These are phyloP conservation scores for Emberiza fucata DNA, from an alignment of 2,113 vertebrate species.

Conservation along the genomic window DNA sequence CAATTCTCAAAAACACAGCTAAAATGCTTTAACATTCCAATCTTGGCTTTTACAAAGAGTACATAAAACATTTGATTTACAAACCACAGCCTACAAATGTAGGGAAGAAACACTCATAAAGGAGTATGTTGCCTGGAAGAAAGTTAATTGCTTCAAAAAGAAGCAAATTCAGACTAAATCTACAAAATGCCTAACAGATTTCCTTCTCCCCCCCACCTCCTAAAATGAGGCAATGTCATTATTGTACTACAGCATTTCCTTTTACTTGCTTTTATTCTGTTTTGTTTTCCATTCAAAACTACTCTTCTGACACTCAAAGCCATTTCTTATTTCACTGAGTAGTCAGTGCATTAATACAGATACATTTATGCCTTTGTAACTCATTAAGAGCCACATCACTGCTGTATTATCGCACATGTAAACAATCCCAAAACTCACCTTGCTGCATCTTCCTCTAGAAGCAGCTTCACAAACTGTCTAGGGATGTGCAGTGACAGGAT, in stretches of 20 bases:
- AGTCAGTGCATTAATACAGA: not conserved
- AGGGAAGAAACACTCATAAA: not conserved
- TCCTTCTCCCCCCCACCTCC: not conserved
- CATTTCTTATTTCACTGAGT: not conserved
- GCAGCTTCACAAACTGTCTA: constrained; percentile 91
- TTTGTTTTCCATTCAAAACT: not conserved
- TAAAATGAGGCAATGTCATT: not conserved
- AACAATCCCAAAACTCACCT: constrained; percentile 70
- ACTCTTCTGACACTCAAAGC: not conserved
- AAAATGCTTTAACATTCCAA: not conserved
- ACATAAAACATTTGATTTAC: not conserved
- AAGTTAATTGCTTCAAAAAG: not conserved
- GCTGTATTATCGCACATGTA: not conserved
- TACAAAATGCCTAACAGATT: not conserved
- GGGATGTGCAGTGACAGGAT: constrained; percentile 90
- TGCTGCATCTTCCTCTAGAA: constrained; percentile 91
- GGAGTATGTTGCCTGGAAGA: not conserved
- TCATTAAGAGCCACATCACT: not conserved
- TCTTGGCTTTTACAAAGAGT: not conserved
- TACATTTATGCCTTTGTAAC: not conserved
- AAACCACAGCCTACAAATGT: not conserved
- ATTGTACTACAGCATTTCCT: not conserved
- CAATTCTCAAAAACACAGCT: not conserved
- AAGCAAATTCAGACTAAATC: not conserved
- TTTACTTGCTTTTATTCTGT: not conserved